phyloP scores from a whole-genome alignment of 2,797 vertebrate genomes.

The Macropus fuliginosus region DNA sequence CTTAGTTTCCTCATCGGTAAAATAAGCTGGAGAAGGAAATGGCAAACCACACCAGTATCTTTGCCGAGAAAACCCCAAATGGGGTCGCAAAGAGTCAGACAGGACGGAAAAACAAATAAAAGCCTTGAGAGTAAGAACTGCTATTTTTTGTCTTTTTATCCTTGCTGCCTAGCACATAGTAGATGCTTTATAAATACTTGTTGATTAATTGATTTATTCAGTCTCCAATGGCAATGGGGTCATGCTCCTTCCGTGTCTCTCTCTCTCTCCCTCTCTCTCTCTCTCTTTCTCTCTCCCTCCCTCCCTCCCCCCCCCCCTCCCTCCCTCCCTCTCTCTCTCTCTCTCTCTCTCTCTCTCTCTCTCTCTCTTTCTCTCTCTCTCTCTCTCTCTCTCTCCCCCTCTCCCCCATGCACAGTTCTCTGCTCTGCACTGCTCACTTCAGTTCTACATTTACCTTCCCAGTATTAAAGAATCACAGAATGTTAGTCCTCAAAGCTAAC shows the following conservation, averaged over 20 bases:
- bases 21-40: background rate
- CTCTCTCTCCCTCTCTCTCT: too few species aligned
- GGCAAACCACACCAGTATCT: background rate
- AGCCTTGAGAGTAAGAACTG: background rate
- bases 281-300: too few species aligned
- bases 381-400: background rate
- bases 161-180: background rate
- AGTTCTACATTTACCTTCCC: background rate
- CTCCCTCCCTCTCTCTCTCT: too few species aligned
- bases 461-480: background rate
- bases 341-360: background rate
- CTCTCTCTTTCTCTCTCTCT: background rate
- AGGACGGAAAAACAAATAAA: background rate
- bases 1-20: background rate
- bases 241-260: too few species aligned
- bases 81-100: background rate
- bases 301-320: too few species aligned
- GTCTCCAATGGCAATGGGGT: background rate
- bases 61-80: background rate
- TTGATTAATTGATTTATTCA: background rate
- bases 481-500: background rate
- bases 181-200: background rate
- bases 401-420: background rate
- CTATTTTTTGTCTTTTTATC: background rate
- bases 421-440: background rate